Evolutionary conservation across 2,113 vertebrate genomes (phyloP).

Genomic region (Cacatua alba): DNA sequence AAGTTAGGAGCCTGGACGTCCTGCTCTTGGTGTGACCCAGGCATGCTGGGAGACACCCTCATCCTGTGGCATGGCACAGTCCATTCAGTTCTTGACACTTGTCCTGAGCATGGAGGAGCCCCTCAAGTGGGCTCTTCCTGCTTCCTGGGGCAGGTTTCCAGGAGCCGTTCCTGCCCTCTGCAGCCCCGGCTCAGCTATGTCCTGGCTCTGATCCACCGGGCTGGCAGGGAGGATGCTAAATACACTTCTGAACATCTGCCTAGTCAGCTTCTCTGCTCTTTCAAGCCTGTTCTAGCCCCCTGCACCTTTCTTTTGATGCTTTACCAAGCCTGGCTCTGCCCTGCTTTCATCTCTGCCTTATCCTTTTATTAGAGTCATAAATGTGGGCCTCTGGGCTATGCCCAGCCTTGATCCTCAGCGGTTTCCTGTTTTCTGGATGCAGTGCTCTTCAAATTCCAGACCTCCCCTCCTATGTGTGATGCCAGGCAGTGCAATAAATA

Average conservation of each 20-base stretch:
- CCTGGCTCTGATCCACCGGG: neutral
- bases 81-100: accelerated
- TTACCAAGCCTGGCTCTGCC: constrained; percentile 40
- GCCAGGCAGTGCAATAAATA: constrained; percentile 27
- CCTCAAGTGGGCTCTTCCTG: neutral
- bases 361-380: constrained; percentile 60
- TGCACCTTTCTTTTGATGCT: constrained; percentile 54
- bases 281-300: constrained; percentile 54
- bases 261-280: constrained; percentile 27
- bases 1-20: neutral
- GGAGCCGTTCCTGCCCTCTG: neutral
- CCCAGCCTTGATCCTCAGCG: constrained; percentile 55
- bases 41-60: accelerated
- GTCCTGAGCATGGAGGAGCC: neutral
- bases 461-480: neutral
- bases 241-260: constrained; percentile 39
- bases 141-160: neutral
- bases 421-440: constrained; percentile 57
- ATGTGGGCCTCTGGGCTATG: neutral
- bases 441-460: constrained; percentile 38
- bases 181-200: neutral
- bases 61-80: neutral
- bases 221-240: constrained; percentile 34
- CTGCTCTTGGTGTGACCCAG: neutral
- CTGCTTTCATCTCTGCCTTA: constrained; percentile 33